Conservation (phyloP, 2,113 vertebrate species). For the Falco punctatus region DNA sequence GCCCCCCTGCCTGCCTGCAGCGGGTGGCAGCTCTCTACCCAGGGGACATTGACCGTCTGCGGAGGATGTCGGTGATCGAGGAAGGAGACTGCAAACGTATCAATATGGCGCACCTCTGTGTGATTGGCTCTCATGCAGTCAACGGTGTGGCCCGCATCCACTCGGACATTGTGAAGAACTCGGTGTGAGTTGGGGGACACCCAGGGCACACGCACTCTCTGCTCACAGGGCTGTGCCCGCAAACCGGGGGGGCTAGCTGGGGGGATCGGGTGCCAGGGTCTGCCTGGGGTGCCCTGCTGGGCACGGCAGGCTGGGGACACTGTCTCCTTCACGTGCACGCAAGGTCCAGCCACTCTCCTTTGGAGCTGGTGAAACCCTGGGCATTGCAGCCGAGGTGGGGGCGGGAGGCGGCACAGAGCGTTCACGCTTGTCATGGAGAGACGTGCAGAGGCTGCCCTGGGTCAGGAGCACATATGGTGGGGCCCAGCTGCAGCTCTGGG, state of each 20-base stretch:
- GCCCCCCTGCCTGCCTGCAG: slow-evolving; percentile 36
- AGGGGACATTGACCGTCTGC: slow-evolving; percentile 77
- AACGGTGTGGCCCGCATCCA: slow-evolving; percentile 87
- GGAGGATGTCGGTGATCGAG: slow-evolving; percentile 88
- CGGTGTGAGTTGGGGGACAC: slow-evolving; percentile 71
- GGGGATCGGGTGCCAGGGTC: fast-evolving
- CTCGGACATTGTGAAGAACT: slow-evolving; percentile 83
- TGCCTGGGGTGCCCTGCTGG: neutral
- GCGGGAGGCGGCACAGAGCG: neutral
- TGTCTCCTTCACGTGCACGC: fast-evolving
- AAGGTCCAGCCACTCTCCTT: neutral
- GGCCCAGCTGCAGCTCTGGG: neutral
- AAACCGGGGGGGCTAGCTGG: neutral
- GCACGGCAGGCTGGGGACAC: neutral
- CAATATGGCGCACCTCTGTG: slow-evolving; percentile 90
- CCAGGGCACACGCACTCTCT: fast-evolving
- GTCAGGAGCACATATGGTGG: fast-evolving
- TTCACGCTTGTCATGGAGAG: neutral
- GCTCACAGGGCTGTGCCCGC: neutral
- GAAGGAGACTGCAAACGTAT: slow-evolving; percentile 86
- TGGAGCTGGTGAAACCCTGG: neutral
- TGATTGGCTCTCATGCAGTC: slow-evolving; percentile 84
- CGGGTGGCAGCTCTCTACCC: slow-evolving; percentile 80
- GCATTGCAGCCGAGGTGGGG: neutral
- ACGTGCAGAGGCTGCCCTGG: neutral